These are phyloP conservation scores for Eumerus sabulonum DNA, from an alignment of 2,888 invertebrate species.

Conservation along the genomic window DNA sequence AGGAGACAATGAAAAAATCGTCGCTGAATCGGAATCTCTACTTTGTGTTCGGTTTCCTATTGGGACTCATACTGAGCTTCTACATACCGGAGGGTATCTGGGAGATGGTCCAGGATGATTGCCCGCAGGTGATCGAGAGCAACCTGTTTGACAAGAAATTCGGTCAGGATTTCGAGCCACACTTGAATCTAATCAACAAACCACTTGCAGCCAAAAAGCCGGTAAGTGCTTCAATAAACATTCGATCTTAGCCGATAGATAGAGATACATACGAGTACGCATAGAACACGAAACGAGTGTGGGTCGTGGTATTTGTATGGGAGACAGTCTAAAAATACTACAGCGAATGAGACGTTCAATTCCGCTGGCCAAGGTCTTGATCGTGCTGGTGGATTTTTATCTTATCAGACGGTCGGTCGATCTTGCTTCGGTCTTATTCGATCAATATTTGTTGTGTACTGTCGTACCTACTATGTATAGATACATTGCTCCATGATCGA, in stretches of 20 bases:
- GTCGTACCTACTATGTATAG: too few relatives aligned
- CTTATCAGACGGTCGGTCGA: too few relatives aligned
- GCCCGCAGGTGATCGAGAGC: constrained; percentile 77
- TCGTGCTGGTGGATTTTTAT: too few relatives aligned
- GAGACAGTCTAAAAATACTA: too few relatives aligned
- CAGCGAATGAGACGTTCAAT: too few relatives aligned
- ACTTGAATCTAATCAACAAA: constrained; percentile 78
- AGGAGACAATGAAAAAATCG: constrained; percentile 75
- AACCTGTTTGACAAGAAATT: constrained; percentile 77
- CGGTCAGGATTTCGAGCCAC: constrained; percentile 79
- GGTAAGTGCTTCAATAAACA: constrained; percentile 72
- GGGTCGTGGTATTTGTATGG: too few relatives aligned
- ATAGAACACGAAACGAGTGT: neutral
- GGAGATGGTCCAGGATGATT: constrained; percentile 78
- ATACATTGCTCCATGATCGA: too few relatives aligned
- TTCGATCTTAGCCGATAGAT: neutral
- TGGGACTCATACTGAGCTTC: constrained; percentile 77
- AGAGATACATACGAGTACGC: neutral
- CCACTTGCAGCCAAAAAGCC: constrained; percentile 79
- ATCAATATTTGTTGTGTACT: too few relatives aligned
- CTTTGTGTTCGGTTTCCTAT: constrained; percentile 76
- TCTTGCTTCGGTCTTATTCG: too few relatives aligned
- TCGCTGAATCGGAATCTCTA: constrained; percentile 77
- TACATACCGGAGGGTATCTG: constrained; percentile 77
- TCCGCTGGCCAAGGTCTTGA: too few relatives aligned